A percentile compares a stretch with the other conserved stretches of the same genome.
Conservation (phyloP, 2,888 invertebrate species). For the Drosophila borealis region DNA sequence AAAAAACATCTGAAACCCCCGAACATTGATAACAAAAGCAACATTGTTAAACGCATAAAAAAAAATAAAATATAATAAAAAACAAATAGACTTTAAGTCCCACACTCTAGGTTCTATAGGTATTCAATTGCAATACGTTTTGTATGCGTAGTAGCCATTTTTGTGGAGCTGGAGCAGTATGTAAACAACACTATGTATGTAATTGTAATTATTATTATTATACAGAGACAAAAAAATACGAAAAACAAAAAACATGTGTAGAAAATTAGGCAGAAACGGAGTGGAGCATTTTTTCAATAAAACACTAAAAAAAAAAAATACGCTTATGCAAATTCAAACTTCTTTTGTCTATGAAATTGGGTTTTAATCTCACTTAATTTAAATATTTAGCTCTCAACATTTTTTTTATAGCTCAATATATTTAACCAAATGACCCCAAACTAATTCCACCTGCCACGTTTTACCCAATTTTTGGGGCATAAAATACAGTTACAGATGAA, state of each 20-base stretch:
- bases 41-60: conserved; percentile 31
- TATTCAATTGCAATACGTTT: conserved; percentile 77
- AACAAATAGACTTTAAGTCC: conserved; percentile 76
- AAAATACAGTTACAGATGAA: neutral
- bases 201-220: conserved; percentile 72
- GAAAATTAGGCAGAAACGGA: conserved; percentile 78
- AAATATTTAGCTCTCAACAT: too few relatives aligned
- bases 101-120: conserved; percentile 71
- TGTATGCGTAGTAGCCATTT: conserved; percentile 76
- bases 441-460: too few relatives aligned
- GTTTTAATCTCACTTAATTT: neutral
- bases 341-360: conserved; percentile 1
- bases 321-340: conserved; percentile 45
- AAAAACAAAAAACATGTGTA: conserved; percentile 65
- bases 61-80: conserved; percentile 17
- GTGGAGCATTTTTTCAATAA: conserved; percentile 80
- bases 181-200: conserved; percentile 73
- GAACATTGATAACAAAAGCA: conserved; percentile 46
- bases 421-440: too few relatives aligned
- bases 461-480: too few relatives aligned
- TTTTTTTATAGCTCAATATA: too few relatives aligned
- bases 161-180: conserved; percentile 72
- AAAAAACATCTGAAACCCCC: conserved; percentile 45
- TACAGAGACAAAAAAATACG: conserved; percentile 43
- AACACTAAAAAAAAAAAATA: conserved; percentile 61